These are phyloP conservation scores for Helicoverpa assulta DNA, from an alignment of 2,888 invertebrate species.

Conservation along the genomic window DNA sequence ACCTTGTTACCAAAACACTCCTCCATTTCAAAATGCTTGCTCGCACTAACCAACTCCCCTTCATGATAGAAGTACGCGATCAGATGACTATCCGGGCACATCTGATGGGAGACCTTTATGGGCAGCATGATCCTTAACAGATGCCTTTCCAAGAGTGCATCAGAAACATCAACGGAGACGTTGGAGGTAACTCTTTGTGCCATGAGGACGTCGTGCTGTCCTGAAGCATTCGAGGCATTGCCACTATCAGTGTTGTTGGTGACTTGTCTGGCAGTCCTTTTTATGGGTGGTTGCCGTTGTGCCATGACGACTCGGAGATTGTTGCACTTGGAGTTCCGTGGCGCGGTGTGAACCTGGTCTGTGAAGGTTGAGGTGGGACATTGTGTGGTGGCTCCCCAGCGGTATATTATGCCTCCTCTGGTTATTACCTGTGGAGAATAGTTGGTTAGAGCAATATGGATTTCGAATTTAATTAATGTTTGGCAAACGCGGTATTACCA, in stretches of 20 bases:
- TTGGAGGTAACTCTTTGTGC: conserved; percentile 34
- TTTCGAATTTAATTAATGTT: too few relatives aligned
- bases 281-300: conserved; percentile 5
- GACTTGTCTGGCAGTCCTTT: neutral
- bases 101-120: conserved; percentile 84
- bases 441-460: too few relatives aligned
- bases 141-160: conserved; percentile 75
- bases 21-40: conserved; percentile 87
- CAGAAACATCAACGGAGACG: conserved; percentile 69
- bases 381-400: conserved; percentile 87
- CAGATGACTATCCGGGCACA: conserved; percentile 88
- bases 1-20: conserved; percentile 91
- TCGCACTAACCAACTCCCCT: conserved; percentile 90
- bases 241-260: neutral
- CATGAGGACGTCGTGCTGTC: conserved; percentile 35
- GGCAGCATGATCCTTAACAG: conserved; percentile 81
- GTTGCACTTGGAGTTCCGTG: conserved; percentile 73
- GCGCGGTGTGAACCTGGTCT: conserved; percentile 71
- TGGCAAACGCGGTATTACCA: too few relatives aligned
- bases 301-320: conserved; percentile 24
- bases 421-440: conserved; percentile 79
- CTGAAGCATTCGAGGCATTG: neutral
- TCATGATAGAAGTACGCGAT: conserved; percentile 90
- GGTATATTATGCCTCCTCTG: conserved; percentile 84
- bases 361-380: conserved; percentile 77